phyloP scores from a whole-genome alignment of 2,888 invertebrate species.

The Hyles lineata region DNA sequence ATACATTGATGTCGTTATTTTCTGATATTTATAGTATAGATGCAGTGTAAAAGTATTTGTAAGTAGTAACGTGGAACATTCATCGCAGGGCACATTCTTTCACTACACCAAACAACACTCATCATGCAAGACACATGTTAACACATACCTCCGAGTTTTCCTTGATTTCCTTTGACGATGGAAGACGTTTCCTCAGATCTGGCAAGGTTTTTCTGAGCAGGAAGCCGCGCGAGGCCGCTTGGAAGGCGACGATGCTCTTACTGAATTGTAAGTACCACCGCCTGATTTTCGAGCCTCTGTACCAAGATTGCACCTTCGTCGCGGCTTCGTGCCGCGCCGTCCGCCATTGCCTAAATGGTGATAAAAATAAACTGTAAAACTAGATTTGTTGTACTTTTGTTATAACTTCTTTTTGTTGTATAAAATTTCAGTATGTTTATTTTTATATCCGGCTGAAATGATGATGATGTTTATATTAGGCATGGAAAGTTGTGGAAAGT shows the following conservation, averaged over 20 bases:
- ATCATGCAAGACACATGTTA: not conserved
- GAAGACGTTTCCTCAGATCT: constrained; percentile 62
- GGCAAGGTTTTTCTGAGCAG: constrained; percentile 84
- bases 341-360: constrained; percentile 71
- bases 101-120: constrained; percentile 22
- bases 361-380: not conserved
- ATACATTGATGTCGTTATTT: not conserved
- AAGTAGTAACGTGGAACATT: not conserved
- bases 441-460: no score
- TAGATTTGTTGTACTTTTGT: not conserved
- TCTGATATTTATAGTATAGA: not conserved
- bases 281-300: constrained; percentile 88
- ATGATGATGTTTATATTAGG: no score
- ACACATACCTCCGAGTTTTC: constrained; percentile 27
- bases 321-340: constrained; percentile 84
- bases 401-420: no score
- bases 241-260: constrained; percentile 86
- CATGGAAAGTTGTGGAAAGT: no score
- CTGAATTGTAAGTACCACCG: constrained; percentile 88
- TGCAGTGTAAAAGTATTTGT: not conserved
- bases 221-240: constrained; percentile 89
- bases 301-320: constrained; percentile 90
- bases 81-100: constrained; percentile 15
- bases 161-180: constrained; percentile 37
- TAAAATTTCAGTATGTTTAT: no score